Evolutionary conservation across 2,113 vertebrate genomes (phyloP), one percentile per base, ranked within the genome.

Genomic region (Neolamprologus kungweensis): DNA sequence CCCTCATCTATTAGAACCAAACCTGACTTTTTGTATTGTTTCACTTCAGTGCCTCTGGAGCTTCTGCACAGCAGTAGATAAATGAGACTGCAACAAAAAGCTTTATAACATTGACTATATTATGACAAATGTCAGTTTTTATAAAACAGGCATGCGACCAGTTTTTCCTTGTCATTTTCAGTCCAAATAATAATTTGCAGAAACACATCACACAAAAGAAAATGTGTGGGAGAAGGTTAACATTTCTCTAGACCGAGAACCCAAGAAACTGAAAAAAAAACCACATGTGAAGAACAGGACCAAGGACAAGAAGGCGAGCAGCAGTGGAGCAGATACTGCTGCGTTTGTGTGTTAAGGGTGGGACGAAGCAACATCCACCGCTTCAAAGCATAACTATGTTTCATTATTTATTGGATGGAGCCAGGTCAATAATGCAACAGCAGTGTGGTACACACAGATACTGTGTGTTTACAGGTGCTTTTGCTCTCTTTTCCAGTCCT

Each of bases 361-460:
- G 11, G 63, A 50, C 3, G 50, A 45, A 78, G 51, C 31, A 55
- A 81, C 85, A 68, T 88, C 23, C 11, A 31, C 28, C 63, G 86
- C 89, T 90, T 90, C 86, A 88, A 91, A 86, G 88, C 58, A 63
- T 35, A 86, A 35, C 71, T 17, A 63, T 80, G 81, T 65, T 91
- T 92, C 84, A 89, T 91, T 85, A 90, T 92, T 91, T 71, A 91
- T 40, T 50, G 84, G 37, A 63, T 55, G 45, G 53, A 88, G 84
- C 80, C 45, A 53, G 84, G 73, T 71, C 80, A 75, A 63, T 88
- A 92, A 89, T 88, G 87, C 86, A 93, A 58, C 28, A 88, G 54
- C 54, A 50, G 54, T 37, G 53, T 55, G 14, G 1, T 21, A 68
- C 63, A 40, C 35, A 55, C 35, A 81, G 65, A 71, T 14, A 71